Percentiles rank a stretch among this genome's conserved stretches.
Evolutionary conservation across 2,797 vertebrate species (phyloP).

Genomic region (Bovichtus diacanthus): DNA sequence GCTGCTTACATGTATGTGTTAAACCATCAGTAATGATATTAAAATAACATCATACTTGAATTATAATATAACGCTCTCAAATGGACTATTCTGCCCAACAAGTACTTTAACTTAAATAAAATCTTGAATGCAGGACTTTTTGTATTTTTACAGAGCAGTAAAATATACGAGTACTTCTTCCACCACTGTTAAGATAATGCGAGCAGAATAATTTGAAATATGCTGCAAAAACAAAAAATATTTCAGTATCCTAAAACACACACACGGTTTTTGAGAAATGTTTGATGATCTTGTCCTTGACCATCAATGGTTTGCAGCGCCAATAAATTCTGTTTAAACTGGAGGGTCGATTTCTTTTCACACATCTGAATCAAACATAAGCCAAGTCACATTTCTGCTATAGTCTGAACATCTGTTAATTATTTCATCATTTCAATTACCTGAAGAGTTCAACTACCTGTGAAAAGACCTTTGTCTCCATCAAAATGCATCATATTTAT

Average conservation of each 20-base stretch:
- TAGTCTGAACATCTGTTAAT: constrained; percentile 2
- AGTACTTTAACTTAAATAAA: no score
- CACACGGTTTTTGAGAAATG: neutral
- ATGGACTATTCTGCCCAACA: no score
- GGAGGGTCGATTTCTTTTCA: constrained; percentile 6
- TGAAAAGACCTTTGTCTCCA: constrained; percentile 38
- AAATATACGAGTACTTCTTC: neutral
- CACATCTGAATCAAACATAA: constrained; percentile 2
- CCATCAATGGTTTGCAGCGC: neutral
- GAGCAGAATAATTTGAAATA: neutral
- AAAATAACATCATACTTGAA: no score
- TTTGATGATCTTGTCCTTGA: neutral
- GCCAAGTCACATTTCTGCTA: neutral
- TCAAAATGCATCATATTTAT: constrained; percentile 67
- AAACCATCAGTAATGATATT: no score
- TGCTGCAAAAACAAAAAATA: neutral
- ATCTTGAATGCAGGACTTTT: no score
- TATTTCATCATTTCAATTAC: constrained; percentile 43
- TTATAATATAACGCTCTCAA: no score
- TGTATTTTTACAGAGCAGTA: no score
- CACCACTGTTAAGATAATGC: neutral
- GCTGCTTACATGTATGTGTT: no score
- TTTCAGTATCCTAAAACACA: neutral
- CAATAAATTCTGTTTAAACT: neutral
- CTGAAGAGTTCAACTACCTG: constrained; percentile 28